Base-by-base conservation (phyloP, 2,888 invertebrate species). In the Conomelus anceps region DNA sequence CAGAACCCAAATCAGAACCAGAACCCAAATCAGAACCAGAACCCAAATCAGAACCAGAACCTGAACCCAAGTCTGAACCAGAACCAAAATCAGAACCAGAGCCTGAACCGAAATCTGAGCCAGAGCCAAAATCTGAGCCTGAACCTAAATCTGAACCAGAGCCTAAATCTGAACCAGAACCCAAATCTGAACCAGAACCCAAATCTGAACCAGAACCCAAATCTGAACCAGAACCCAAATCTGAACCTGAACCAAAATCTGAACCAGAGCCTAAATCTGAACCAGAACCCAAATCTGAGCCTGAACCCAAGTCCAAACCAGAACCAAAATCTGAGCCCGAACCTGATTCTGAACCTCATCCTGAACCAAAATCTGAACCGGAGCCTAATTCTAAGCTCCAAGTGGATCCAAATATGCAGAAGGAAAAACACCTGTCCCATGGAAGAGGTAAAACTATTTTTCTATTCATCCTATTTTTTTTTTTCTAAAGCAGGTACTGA, bases 181-280 rank as follows among this genome's bases (percentile, higher is more conserved):
- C 92, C 9, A 92, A 92, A 90, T 92, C 93, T 0, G 93, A 93
- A 90, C 92, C 93, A 1, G 92, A 94, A 88, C 92, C 92, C 11
- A 92, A 92, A 91, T 91, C 92, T 0, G 89, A 91, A 86, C 89
- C 91, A 11, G 93, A 94, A 91, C 93, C 95, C 0, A 93, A 93
- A 88, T 92, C 94, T 0, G 93, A 90, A 90, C 92, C 94, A 20
- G 93, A 94, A 91, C 93, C 95, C 0, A 93, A 93, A 89, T 92
- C 94, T 0, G 93, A 91, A 90, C 92, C 93, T 1, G 93, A 93
- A 90, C 92, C 93, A n/a, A 94, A 94, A 92, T 93, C 93, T 26
- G 93, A 90, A 13, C 93, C 94, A 0, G 93, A 93, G 88, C 93
- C 94, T 0, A 92, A 93, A 91, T 92, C 93, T 7, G 90, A 91